phyloP scores from a whole-genome alignment of 2,888 invertebrate species.

The Rutpela maculata region DNA sequence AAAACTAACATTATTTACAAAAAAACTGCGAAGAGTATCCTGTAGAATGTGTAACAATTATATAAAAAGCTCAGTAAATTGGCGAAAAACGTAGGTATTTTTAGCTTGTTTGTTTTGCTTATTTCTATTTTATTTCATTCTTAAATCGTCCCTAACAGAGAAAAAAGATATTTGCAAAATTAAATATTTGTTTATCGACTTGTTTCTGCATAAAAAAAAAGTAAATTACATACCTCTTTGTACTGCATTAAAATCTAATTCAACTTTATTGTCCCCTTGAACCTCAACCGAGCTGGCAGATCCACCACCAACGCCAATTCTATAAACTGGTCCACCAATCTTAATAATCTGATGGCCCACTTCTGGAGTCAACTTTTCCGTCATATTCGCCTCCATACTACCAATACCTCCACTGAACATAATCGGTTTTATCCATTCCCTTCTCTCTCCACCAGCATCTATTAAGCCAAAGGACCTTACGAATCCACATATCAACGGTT shows the following conservation, averaged over 20 bases:
- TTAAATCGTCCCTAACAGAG: too few relatives aligned
- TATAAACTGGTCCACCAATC: constrained; percentile 97
- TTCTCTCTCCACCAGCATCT: constrained; percentile 78
- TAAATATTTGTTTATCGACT: too few relatives aligned
- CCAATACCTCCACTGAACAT: constrained; percentile 97
- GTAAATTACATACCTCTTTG: constrained; percentile 81
- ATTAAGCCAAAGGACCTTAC: constrained; percentile 91
- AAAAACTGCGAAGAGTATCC: too few relatives aligned
- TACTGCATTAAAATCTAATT: constrained; percentile 96
- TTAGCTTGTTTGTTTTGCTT: too few relatives aligned
- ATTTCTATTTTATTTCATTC: too few relatives aligned
- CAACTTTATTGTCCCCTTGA: constrained; percentile 90
- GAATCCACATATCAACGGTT: constrained; percentile 94
- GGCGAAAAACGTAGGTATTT: too few relatives aligned
- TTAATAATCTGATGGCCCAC: constrained; percentile 95
- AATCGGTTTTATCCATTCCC: constrained; percentile 98
- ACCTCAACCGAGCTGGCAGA: constrained; percentile 97
- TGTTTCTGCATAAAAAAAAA: background rate
- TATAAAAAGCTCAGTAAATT: too few relatives aligned
- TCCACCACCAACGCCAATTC: constrained; percentile 99
- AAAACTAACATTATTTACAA: too few relatives aligned
- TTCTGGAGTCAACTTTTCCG: constrained; percentile 84
- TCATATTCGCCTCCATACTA: constrained; percentile 89
- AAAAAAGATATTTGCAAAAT: too few relatives aligned
- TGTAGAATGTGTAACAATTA: too few relatives aligned